Evolutionary conservation across 2,113 vertebrate genomes (phyloP).

Genomic region (Channa argus): DNA sequence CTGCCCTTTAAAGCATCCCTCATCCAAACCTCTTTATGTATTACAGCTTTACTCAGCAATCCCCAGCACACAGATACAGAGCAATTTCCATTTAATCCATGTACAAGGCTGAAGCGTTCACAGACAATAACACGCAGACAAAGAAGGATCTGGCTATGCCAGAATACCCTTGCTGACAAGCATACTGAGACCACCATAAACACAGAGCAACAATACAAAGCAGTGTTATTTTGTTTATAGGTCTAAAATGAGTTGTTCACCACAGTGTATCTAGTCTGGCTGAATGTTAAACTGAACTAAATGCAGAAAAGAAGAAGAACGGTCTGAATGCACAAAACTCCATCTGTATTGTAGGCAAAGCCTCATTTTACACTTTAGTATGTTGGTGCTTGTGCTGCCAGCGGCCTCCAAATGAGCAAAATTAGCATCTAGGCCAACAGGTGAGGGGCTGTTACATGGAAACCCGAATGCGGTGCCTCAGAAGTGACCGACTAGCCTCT

Average conservation of each 20-base stretch:
- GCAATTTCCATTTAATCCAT: constrained; percentile 78
- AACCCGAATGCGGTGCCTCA: constrained; percentile 42
- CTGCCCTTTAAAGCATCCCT: constrained; percentile 72
- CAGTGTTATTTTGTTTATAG: constrained; percentile 33
- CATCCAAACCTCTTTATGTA: constrained; percentile 73
- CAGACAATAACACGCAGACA: constrained; percentile 76
- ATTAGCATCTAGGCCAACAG: constrained; percentile 71
- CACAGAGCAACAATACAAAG: constrained; percentile 49
- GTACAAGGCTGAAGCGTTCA: constrained; percentile 70
- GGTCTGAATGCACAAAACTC: neutral
- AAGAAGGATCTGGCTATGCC: constrained; percentile 71
- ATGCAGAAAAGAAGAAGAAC: constrained; percentile 19
- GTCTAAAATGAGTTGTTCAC: constrained; percentile 43
- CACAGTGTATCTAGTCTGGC: constrained; percentile 25
- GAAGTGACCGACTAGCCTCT: constrained; percentile 51
- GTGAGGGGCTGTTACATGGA: constrained; percentile 50
- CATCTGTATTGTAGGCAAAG: constrained; percentile 19
- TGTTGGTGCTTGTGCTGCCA: constrained; percentile 14
- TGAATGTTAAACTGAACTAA: constrained; percentile 54
- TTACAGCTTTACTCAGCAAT: constrained; percentile 75
- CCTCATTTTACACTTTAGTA: constrained; percentile 37
- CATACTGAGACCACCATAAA: constrained; percentile 39
- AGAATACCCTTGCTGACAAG: constrained; percentile 57
- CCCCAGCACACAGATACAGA: constrained; percentile 45
- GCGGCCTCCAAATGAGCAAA: constrained; percentile 26